Evolutionary conservation across 2,797 vertebrate genomes (phyloP).

Genomic region (Salarias fasciatus): DNA sequence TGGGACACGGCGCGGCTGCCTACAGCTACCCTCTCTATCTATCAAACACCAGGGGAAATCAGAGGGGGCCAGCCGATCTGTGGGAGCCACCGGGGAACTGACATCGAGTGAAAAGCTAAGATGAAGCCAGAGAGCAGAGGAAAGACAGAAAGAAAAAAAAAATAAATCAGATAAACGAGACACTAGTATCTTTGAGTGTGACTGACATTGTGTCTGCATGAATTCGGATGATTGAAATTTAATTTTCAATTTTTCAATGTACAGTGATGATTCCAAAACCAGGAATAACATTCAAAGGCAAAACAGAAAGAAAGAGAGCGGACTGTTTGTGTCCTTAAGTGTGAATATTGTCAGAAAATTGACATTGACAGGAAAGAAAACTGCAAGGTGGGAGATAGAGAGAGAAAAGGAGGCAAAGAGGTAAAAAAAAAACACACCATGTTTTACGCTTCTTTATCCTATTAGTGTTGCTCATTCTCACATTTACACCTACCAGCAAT

Average conservation of each 20-base stretch:
- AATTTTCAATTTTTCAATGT: slow-evolving; percentile 32
- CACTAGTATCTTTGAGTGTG: slow-evolving; percentile 4
- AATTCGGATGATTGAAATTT: slow-evolving; percentile 16
- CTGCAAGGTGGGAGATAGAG: slow-evolving; percentile 4
- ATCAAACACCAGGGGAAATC: slow-evolving; percentile 68
- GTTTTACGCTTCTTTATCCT: no score
- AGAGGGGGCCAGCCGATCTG: slow-evolving; percentile 46
- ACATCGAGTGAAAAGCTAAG: slow-evolving; percentile 40
- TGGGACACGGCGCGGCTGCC: slow-evolving; percentile 26
- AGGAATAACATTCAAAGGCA: slow-evolving; percentile 47
- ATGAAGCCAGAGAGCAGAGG: slow-evolving; percentile 47
- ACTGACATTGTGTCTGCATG: background rate
- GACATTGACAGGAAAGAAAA: background rate
- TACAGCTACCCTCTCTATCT: slow-evolving; percentile 52
- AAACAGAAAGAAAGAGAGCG: slow-evolving; percentile 22
- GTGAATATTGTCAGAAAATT: slow-evolving; percentile 11
- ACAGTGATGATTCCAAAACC: slow-evolving; percentile 27
- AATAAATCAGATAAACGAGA: slow-evolving; percentile 41
- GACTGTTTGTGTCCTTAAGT: slow-evolving; percentile 30
- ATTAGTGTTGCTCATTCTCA: no score
- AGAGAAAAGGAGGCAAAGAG: background rate
- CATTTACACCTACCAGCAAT: no score
- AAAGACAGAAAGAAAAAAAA: slow-evolving; percentile 8
- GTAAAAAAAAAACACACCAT: background rate
- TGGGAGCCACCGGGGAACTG: slow-evolving; percentile 48